Conservation (phyloP, 2,797 vertebrate genomes). For the Pipistrellus nathusii region DNA sequence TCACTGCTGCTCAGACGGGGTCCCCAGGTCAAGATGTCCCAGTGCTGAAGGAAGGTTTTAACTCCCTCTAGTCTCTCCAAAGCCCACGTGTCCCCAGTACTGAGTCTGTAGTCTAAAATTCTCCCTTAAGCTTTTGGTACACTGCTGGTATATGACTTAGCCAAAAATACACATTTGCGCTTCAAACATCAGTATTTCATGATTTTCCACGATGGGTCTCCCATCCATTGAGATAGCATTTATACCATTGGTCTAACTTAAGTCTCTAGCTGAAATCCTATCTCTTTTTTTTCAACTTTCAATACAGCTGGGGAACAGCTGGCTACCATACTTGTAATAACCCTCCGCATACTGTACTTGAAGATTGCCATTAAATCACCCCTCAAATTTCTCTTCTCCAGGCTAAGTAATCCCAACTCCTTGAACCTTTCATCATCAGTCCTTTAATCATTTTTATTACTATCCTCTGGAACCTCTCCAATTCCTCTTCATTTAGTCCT, state of each 20-base stretch:
- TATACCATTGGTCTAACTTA: not conserved
- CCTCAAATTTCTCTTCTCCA: slow-evolving; percentile 69
- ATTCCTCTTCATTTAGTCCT: slow-evolving; percentile 64
- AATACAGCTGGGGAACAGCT: slow-evolving; percentile 77
- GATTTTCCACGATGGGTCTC: not conserved
- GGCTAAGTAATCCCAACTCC: slow-evolving; percentile 76
- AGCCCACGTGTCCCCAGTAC: not conserved
- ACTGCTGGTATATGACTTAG: not conserved
- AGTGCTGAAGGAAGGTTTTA: not conserved
- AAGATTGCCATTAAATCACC: slow-evolving; percentile 73
- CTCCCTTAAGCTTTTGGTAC: not conserved
- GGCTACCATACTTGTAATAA: slow-evolving; percentile 55
- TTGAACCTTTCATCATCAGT: slow-evolving; percentile 78
- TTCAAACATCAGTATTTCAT: not conserved
- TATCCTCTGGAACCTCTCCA: slow-evolving; percentile 75
- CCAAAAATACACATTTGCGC: not conserved
- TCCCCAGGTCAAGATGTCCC: not conserved
- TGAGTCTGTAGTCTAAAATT: not conserved
- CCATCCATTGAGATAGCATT: not conserved
- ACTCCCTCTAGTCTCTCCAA: not conserved
- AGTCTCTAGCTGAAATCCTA: not conserved
- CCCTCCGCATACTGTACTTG: slow-evolving; percentile 46
- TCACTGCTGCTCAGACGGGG: rapidly evolving
- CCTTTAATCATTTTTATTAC: slow-evolving; percentile 83
- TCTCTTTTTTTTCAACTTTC: not conserved